Evolutionary conservation across 2,113 vertebrate species (phyloP).

Genomic region (Corythoichthys haematopterus): DNA sequence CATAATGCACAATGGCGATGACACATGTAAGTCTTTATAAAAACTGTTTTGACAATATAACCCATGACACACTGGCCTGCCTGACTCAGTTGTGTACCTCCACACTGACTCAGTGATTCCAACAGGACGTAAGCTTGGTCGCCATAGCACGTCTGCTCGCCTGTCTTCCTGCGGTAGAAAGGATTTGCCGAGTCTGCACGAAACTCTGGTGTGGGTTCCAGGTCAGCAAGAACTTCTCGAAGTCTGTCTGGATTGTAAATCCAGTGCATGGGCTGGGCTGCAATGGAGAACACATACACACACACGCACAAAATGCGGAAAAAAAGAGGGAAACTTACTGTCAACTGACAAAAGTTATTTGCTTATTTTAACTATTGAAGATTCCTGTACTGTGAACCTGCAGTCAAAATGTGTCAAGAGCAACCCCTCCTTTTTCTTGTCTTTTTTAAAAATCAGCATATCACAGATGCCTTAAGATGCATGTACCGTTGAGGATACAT

Average conservation of each 20-base stretch:
- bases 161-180: constrained; percentile 59
- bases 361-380: neutral
- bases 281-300: neutral
- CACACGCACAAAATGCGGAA: neutral
- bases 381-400: constrained; percentile 4
- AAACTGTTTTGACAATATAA: neutral
- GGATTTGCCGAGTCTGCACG: constrained; percentile 65
- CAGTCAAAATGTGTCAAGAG: constrained; percentile 16
- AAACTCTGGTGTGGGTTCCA: constrained; percentile 67
- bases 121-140: constrained; percentile 69
- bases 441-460: constrained; percentile 29
- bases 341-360: neutral
- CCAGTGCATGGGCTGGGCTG: constrained; percentile 74
- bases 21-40: neutral
- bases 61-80: neutral
- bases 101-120: constrained; percentile 61
- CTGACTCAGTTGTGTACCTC: constrained; percentile 49
- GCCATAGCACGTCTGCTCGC: constrained; percentile 70
- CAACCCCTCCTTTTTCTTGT: neutral
- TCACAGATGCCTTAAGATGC: constrained; percentile 26
- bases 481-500: constrained; percentile 4
- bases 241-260: constrained; percentile 61
- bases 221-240: constrained; percentile 49
- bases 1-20: neutral
- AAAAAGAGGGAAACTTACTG: neutral